Evolutionary conservation across 1,140 invertebrate species (phyloP).

Genomic region (Radopholus similis): DNA sequence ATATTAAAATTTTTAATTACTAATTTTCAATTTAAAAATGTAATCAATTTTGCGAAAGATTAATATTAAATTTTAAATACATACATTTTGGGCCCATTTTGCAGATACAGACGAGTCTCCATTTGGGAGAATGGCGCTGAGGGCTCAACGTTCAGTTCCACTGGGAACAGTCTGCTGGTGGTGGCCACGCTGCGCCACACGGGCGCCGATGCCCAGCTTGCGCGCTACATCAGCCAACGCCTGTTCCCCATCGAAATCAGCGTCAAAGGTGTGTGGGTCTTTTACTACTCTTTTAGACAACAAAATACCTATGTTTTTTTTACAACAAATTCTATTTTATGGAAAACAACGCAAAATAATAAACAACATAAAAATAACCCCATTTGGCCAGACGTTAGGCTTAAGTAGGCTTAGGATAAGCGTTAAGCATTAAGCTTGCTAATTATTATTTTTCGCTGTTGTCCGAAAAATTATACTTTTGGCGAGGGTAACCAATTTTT

Average conservation of each 20-base stretch:
- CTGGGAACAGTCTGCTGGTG: slow-evolving; percentile 26
- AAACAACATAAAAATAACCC: too few relatives aligned
- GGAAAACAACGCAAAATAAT: too few relatives aligned
- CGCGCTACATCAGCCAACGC: slow-evolving; percentile 30
- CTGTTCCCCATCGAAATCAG: slow-evolving; percentile 30
- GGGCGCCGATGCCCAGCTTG: slow-evolving; percentile 27
- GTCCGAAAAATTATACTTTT: too few relatives aligned
- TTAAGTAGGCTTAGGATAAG: too few relatives aligned
- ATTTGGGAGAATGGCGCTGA: slow-evolving; percentile 19
- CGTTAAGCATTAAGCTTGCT: too few relatives aligned
- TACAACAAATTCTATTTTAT: too few relatives aligned
- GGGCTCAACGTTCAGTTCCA: slow-evolving; percentile 15
- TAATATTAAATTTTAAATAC: too few relatives aligned
- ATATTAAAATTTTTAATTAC: too few relatives aligned
- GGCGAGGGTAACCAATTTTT: too few relatives aligned
- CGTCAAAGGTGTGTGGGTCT: slow-evolving; percentile 31
- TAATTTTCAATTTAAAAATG: too few relatives aligned
- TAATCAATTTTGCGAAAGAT: too few relatives aligned
- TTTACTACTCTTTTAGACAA: neutral
- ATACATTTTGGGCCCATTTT: neutral
- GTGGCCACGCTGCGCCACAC: slow-evolving; percentile 33
- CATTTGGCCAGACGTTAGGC: neutral
- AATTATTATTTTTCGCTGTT: too few relatives aligned
- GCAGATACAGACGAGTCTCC: slow-evolving; percentile 25
- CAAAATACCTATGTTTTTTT: slow-evolving; percentile 6